phyloP scores from a whole-genome alignment of 2,888 invertebrate genomes.

The Acanthosepion esculentum region DNA sequence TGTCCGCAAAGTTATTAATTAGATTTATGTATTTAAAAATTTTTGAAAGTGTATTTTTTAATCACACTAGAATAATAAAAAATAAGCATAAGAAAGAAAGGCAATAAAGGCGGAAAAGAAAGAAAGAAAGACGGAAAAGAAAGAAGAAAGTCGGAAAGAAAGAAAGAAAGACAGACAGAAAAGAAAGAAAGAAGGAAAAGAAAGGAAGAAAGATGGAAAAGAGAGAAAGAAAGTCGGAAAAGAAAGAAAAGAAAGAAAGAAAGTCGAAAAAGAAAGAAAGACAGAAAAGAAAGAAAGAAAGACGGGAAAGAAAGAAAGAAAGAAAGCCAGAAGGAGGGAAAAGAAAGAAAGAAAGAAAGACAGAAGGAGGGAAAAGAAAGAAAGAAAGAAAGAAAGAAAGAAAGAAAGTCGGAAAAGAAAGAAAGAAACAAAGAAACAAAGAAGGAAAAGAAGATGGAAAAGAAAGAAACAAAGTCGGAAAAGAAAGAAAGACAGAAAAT shows the following conservation, averaged over 20 bases:
- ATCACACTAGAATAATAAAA: background rate
- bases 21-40: too few relatives aligned
- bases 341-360: background rate
- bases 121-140: background rate
- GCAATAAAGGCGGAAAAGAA: background rate
- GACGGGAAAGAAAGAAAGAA: background rate
- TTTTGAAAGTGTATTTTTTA: too few relatives aligned
- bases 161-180: background rate
- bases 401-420: background rate
- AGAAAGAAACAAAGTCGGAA: background rate
- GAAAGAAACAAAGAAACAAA: background rate
- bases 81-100: background rate
- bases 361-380: background rate
- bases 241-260: background rate
- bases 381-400: background rate
- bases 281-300: background rate
- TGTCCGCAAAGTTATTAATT: too few relatives aligned
- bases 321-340: background rate
- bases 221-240: background rate
- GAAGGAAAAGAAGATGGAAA: background rate
- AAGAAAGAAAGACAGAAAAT: background rate
- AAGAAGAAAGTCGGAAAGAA: too few relatives aligned
- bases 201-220: background rate
- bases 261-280: background rate
- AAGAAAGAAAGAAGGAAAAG: background rate